Evolutionary conservation across 2,888 invertebrate species (phyloP), one percentile per base, ranked within the genome.

Genomic region (Leptinotarsa peninsularis): DNA sequence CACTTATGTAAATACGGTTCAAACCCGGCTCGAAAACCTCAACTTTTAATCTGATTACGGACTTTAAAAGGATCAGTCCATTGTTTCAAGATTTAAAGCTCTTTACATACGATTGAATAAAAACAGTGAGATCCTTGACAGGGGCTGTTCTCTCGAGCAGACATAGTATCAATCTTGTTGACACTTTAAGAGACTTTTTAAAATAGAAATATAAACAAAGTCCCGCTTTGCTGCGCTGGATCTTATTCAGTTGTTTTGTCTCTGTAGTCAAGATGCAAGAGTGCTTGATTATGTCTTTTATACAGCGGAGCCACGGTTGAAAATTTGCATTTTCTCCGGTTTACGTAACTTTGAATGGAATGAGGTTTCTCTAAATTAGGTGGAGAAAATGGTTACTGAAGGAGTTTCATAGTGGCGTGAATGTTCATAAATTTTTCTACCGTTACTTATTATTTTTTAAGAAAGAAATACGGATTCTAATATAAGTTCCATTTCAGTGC

Each of bases 41-140:
- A 77, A 77, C 74, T 77, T 77, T 77, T 74, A 76, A 78, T 78
- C 76, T 71, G 76, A 78, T 78, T 73, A 66, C 54, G 54, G 68
- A 54, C 75, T 72, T 67, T 76, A 72, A 75, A 78, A 75, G 71
- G 78, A 76, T 79, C 74, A 70, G 71, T 56, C 73, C 73, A 79
- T 79, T 78, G 79, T 79, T 79, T 74, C 56, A 68, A 56, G 76
- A 79, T 73, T 75, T 67, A 74, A 75, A 75, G 56, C 78, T 77
- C 78, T 82, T 81, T 81, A 78, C 82, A 81, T 81, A 80, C 82
- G 75, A 77, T 79, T 79, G 82, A 83, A 82, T 82, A 81, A 81
- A 80, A 80, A 82, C 77, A 79, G 80, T 76, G 81, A 78, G 81
- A 81, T 72, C 77, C 72, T 70, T 76, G 80, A 79, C 81, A 75